Percentiles rank a stretch among this genome's conserved stretches.
Conservation (phyloP, 2,113 vertebrate species). For the Hydrolagus affinis region DNA sequence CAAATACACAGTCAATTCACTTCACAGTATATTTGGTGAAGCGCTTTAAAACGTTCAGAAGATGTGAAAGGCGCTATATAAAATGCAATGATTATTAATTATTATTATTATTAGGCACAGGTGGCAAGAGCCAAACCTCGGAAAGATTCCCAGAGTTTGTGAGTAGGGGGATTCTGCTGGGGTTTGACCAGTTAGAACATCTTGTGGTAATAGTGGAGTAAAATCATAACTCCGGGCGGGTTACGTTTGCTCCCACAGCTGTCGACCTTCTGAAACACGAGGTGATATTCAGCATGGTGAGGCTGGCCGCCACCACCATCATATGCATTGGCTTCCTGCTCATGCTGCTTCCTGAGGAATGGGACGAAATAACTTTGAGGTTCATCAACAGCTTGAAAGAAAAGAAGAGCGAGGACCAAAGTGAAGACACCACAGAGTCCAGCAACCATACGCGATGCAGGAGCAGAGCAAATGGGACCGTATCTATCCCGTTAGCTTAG, state of each 20-base stretch:
- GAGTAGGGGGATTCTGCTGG: no score
- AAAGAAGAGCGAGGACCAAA: conserved; percentile 82
- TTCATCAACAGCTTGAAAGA: conserved; percentile 86
- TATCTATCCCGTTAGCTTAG: conserved; percentile 86
- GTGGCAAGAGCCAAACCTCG: no score
- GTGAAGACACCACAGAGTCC: conserved; percentile 77
- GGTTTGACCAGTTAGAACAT: no score
- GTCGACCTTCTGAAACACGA: conserved; percentile 92
- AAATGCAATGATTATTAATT: no score
- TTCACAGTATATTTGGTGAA: no score
- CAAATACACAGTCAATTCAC: no score
- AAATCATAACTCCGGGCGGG: not conserved
- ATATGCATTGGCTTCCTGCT: conserved; percentile 92
- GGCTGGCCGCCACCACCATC: conserved; percentile 85
- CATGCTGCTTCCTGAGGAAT: conserved; percentile 89
- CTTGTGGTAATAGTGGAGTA: not conserved
- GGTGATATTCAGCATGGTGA: conserved; percentile 90
- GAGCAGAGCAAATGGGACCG: conserved; percentile 79
- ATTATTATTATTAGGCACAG: no score
- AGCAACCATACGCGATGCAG: conserved; percentile 73
- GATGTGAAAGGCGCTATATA: no score
- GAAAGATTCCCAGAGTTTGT: no score
- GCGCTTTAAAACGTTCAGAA: no score
- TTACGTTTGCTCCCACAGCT: conserved; percentile 47
- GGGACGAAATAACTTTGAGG: conserved; percentile 87